Evolutionary conservation across 2,113 vertebrate genomes (phyloP), one percentile per base, ranked within the genome.

Genomic region (Phaetusa simplex): DNA sequence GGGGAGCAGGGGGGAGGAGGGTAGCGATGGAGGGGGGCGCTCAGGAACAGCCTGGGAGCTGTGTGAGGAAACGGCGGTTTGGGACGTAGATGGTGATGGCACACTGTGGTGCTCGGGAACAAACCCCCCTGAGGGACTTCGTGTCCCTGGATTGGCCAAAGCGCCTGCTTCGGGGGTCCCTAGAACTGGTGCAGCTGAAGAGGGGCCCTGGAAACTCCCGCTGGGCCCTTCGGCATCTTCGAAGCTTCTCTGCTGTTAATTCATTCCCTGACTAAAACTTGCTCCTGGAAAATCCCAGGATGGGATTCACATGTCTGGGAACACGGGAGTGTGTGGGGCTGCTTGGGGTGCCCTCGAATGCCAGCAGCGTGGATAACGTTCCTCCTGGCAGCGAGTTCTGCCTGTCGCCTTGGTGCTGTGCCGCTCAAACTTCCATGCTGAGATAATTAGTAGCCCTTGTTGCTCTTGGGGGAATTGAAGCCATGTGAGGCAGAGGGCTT

Each of bases 291-390:
- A 30, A 61, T 26, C 30, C 7, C 26, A 3, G 53, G 43, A 30
- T 30, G 43, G 53, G 24, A 16, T 36, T 52, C n/a, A 26, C 14
- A 3, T 59, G 40, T 40, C 1, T 1, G 61, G 26, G 59, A 22
- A 6, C 10, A 8, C 1, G 2, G 56, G 27, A 26, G 53, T 8
- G 4, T 2, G 3, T 11, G 56, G 50, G 74, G 40, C 36, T 20
- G 38, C 45, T 17, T 2, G 14, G 13, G 38, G 32, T 15, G 62
- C 20, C 36, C 21, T 36, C 21, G 2, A 42, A 18, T 0, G 2
- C 30, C 0, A 3, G 36, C 18, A 8, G 58, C 4, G 1, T 2
- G 3, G 34, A 61, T 14, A 4, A 8, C 5, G 2, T 34, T n/a
- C 11, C 32, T 42, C 30, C 45, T 50, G 74, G 47, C n/a, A 47